These are phyloP conservation scores for Osmerus eperlanus DNA, from an alignment of 2,113 vertebrate species.

Conservation along the genomic window DNA sequence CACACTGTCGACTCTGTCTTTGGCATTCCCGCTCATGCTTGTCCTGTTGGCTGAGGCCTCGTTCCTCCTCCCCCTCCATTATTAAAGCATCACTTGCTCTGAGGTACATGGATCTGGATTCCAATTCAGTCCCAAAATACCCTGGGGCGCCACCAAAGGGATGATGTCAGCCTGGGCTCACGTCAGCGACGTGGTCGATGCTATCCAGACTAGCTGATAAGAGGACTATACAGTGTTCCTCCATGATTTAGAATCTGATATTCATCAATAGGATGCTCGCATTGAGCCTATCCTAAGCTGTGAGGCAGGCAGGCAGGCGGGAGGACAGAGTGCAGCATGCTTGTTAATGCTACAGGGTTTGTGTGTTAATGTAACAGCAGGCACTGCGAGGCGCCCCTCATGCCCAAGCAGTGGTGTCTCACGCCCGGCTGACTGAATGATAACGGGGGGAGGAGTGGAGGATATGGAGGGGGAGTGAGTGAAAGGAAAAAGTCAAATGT, in stretches of 20 bases:
- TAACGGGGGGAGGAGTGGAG: slow-evolving; percentile 9
- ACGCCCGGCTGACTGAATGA: slow-evolving; percentile 28
- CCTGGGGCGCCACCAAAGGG: slow-evolving; percentile 17
- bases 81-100: slow-evolving; percentile 47
- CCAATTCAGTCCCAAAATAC: slow-evolving; percentile 31
- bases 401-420: slow-evolving; percentile 31
- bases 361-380: slow-evolving; percentile 22
- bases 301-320: slow-evolving; percentile 8
- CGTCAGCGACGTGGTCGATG: slow-evolving; percentile 24
- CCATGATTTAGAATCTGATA: too few species aligned
- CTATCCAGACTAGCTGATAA: slow-evolving; percentile 6
- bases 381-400: slow-evolving; percentile 9
- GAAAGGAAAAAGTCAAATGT: neutral
- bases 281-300: too few species aligned
- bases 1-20: slow-evolving; percentile 12
- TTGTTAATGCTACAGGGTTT: slow-evolving; percentile 6
- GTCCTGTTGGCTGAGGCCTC: slow-evolving; percentile 31
- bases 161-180: slow-evolving; percentile 24
- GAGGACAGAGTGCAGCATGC: neutral
- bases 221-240: too few species aligned
- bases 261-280: too few species aligned
- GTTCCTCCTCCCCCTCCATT: slow-evolving; percentile 45
- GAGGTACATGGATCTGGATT: slow-evolving; percentile 43
- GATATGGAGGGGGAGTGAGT: neutral
- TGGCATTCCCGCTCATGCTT: slow-evolving; percentile 25